Conservation (phyloP, 2,797 vertebrate species). For the Pempheris klunzingeri region DNA sequence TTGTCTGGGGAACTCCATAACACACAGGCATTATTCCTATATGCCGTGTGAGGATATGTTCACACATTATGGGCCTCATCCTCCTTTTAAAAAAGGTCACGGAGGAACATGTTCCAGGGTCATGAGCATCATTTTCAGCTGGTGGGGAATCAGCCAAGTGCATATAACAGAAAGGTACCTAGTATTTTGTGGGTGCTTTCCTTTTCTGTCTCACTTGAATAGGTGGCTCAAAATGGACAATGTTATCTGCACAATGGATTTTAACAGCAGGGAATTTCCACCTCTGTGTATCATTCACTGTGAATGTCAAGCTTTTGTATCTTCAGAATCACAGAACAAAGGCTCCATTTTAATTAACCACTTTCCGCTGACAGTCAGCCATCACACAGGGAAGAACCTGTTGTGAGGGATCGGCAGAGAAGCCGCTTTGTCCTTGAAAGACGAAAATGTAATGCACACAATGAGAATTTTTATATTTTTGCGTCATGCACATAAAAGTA, state of each 20-base stretch:
- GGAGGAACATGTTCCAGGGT: slow-evolving; percentile 45
- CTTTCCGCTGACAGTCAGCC: slow-evolving; percentile 16
- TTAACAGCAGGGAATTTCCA: not conserved
- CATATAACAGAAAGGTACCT: not conserved
- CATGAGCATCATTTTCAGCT: slow-evolving; percentile 8
- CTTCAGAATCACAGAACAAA: slow-evolving; percentile 9
- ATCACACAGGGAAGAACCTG: slow-evolving; percentile 3
- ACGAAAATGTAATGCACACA: not conserved
- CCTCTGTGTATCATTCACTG: not conserved
- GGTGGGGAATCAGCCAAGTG: not conserved
- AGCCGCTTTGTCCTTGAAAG: slow-evolving; percentile 1
- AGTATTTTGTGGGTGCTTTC: not conserved
- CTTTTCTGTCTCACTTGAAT: slow-evolving; percentile 8
- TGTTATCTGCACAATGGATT: not conserved
- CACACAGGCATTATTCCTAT: slow-evolving; percentile 33
- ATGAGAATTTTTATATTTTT: slow-evolving; percentile 29
- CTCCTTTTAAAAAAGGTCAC: slow-evolving; percentile 34
- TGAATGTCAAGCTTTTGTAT: not conserved
- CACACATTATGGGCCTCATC: slow-evolving; percentile 20
- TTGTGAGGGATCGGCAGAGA: slow-evolving; percentile 18
- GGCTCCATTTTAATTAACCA: slow-evolving; percentile 6
- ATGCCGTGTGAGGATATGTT: slow-evolving; percentile 24
- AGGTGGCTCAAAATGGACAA: not conserved
- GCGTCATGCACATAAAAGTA: not conserved
- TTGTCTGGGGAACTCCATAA: slow-evolving; percentile 42